Evolutionary conservation across 2,888 invertebrate genomes (phyloP).

Genomic region (Sarcophaga carnaria): DNA sequence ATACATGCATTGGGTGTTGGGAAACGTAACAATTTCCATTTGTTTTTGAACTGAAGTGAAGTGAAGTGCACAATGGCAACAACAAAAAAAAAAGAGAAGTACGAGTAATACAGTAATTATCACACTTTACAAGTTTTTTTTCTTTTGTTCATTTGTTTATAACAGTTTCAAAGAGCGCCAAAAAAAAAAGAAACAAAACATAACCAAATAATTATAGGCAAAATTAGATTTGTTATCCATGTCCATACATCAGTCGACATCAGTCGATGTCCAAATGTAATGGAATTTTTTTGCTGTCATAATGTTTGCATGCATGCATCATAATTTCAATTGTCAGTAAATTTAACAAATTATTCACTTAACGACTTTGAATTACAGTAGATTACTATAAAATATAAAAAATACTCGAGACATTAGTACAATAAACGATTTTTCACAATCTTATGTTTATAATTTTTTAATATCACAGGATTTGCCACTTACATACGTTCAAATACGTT

Average conservation of each 20-base stretch:
- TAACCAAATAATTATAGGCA: not conserved
- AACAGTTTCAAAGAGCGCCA: not conserved
- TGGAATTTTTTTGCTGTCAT: not conserved
- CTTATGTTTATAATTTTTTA: not conserved
- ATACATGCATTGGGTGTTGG: not conserved
- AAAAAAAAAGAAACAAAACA: not conserved
- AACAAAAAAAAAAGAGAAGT: conserved; percentile 17
- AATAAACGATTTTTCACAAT: not conserved
- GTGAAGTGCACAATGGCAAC: not conserved
- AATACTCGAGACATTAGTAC: not conserved
- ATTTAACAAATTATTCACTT: conserved; percentile 33
- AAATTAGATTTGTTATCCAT: not conserved
- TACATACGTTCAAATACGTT: too few species aligned
- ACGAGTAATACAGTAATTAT: conserved; percentile 40
- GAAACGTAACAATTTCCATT: not conserved
- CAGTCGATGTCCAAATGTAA: too few species aligned
- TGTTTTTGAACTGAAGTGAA: not conserved
- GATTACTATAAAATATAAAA: not conserved
- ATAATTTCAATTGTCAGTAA: conserved; percentile 27
- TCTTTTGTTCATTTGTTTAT: not conserved
- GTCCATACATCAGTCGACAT: too few species aligned
- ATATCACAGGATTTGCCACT: too few species aligned
- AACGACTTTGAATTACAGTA: not conserved
- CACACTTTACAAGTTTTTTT: not conserved
- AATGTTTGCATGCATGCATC: conserved; percentile 3